Conservation (phyloP, 1,140 invertebrate species). For the Drosophila murphyi region DNA sequence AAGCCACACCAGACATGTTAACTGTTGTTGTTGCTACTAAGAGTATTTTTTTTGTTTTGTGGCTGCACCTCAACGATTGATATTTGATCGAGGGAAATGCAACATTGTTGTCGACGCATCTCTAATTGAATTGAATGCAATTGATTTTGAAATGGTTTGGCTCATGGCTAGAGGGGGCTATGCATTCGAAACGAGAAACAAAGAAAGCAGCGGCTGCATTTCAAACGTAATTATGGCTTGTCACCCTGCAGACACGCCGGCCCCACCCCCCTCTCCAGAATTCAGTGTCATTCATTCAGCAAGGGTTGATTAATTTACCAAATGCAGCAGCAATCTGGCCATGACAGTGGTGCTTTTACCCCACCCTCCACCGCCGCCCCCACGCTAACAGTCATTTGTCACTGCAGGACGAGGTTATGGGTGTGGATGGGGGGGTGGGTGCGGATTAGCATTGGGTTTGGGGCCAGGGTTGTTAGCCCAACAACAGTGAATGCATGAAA, state of each 20-base stretch:
- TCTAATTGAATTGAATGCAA: conserved; percentile 69
- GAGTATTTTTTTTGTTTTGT: conserved; percentile 35
- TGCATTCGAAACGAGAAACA: conserved; percentile 15
- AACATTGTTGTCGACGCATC: conserved; percentile 44
- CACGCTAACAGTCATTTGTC: conserved; percentile 27
- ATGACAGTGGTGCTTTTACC: conserved; percentile 34
- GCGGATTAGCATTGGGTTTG: conserved; percentile 11
- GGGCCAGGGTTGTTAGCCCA: conserved; percentile 24
- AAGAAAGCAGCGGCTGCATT: conserved; percentile 47
- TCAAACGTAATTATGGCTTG: conserved; percentile 69
- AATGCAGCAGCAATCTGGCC: conserved; percentile 67
- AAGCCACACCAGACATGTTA: conserved; percentile 5
- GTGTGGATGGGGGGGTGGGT: not conserved
- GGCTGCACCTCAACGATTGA: conserved; percentile 51
- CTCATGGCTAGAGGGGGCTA: conserved; percentile 36
- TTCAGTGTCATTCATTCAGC: conserved; percentile 24
- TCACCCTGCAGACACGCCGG: conserved; percentile 34
- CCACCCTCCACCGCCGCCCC: not conserved
- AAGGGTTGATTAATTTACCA: conserved; percentile 71
- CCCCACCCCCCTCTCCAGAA: not conserved
- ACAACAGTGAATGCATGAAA: conserved; percentile 25
- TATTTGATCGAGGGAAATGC: conserved; percentile 36
- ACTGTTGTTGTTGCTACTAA: conserved; percentile 27
- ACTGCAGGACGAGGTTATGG: not conserved
- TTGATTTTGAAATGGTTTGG: conserved; percentile 65